phyloP scores from a whole-genome alignment of 92 coral and sea anemone genomes.

The Paragorgia papillata region DNA sequence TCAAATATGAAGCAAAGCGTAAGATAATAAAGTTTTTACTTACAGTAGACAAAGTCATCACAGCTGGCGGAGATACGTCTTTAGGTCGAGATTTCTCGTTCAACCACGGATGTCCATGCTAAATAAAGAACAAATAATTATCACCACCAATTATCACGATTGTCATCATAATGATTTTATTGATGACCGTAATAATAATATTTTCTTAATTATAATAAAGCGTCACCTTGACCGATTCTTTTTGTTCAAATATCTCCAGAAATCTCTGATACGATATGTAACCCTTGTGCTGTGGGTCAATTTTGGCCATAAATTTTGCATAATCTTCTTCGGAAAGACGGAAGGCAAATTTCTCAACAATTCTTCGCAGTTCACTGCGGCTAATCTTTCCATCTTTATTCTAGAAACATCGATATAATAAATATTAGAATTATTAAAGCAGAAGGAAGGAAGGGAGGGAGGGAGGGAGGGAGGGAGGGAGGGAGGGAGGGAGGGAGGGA shows the following conservation, averaged over 20 bases:
- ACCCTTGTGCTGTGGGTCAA: constrained; percentile 90
- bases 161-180: no score
- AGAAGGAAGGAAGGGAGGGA: constrained; percentile 9
- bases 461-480: background rate
- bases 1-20: no score
- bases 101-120: constrained; percentile 95
- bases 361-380: constrained; percentile 88
- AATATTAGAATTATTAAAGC: background rate
- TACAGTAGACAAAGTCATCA: constrained; percentile 98
- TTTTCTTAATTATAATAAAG: no score
- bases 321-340: constrained; percentile 90
- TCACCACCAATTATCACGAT: no score
- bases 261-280: constrained; percentile 83
- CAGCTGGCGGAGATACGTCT: constrained; percentile 92
- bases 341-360: constrained; percentile 89
- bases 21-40: constrained; percentile 61
- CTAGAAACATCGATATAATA: constrained; percentile 45
- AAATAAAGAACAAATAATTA: background rate
- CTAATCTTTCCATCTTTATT: constrained; percentile 94
- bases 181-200: no score
- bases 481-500: background rate
- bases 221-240: no score
- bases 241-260: constrained; percentile 85
- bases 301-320: constrained; percentile 82
- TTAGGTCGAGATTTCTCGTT: constrained; percentile 65